Evolutionary conservation across 2,113 vertebrate species (phyloP).

Genomic region (Leucoraja erinaceus): DNA sequence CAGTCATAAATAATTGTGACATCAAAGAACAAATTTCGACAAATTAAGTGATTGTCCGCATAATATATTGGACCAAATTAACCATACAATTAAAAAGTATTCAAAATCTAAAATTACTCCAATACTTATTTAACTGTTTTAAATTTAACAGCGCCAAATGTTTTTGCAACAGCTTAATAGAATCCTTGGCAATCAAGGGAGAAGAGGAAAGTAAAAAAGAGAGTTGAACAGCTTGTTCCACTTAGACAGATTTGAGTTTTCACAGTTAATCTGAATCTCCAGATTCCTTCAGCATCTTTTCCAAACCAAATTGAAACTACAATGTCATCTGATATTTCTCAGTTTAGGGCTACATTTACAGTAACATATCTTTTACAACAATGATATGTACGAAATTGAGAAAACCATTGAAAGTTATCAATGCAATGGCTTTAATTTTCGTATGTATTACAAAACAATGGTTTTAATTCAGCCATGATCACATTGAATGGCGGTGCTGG

Average conservation of each 20-base stretch:
- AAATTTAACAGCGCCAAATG: background rate
- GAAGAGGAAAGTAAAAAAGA: conserved; percentile 6
- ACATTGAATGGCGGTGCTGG: too few species aligned
- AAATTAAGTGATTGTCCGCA: background rate
- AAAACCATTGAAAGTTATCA: background rate
- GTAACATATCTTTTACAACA: background rate
- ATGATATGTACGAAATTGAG: background rate
- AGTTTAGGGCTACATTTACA: background rate
- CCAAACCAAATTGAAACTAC: conserved; percentile 13
- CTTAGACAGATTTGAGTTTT: conserved; percentile 18
- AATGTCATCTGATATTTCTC: background rate
- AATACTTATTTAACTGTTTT: background rate
- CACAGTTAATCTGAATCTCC: conserved; percentile 22
- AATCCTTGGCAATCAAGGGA: background rate
- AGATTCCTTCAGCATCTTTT: background rate
- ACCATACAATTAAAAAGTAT: background rate
- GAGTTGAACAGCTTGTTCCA: conserved; percentile 27
- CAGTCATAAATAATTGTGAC: background rate
- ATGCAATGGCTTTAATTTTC: background rate
- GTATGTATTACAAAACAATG: too few species aligned
- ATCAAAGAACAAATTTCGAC: background rate
- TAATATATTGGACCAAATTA: background rate
- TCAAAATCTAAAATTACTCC: background rate
- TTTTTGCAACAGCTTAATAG: conserved; percentile 11
- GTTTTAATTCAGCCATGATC: too few species aligned